These are phyloP conservation scores for Apamea monoglypha DNA, from an alignment of 2,888 invertebrate species.

Conservation along the genomic window DNA sequence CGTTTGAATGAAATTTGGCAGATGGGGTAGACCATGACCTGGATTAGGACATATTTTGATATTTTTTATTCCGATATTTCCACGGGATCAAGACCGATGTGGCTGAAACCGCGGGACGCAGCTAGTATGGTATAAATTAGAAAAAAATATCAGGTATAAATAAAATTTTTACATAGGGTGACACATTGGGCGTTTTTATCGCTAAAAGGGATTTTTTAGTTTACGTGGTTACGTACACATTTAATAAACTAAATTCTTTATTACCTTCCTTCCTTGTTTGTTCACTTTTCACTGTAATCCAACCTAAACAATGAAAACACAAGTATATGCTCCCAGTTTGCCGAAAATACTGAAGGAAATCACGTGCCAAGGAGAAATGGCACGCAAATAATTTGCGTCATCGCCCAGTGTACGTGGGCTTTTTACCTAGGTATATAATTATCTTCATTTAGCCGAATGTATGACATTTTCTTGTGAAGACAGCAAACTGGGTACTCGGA, in stretches of 20 bases:
- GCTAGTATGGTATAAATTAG: not conserved
- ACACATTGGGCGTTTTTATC: not conserved
- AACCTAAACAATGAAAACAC: slow-evolving; percentile 36
- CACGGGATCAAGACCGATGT: not conserved
- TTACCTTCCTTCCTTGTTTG: not conserved
- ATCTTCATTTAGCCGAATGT: not conserved
- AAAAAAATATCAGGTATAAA: not conserved
- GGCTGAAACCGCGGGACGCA: not conserved
- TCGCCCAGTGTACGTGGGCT: slow-evolving; percentile 29
- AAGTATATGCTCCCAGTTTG: slow-evolving; percentile 44
- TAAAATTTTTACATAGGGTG: not conserved
- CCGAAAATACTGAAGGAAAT: slow-evolving; percentile 48
- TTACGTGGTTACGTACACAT: not conserved
- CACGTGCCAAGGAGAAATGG: slow-evolving; percentile 52
- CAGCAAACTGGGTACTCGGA: not conserved
- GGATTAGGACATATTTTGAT: not conserved
- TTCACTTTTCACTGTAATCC: slow-evolving; percentile 17
- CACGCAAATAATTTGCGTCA: slow-evolving; percentile 53
- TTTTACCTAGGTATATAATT: slow-evolving; percentile 19
- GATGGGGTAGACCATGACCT: not conserved
- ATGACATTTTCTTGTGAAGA: not conserved
- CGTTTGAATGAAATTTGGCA: not conserved
- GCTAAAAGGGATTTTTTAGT: not conserved
- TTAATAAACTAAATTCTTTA: not conserved
- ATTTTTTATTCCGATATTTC: not conserved